Evolutionary conservation across 2,888 invertebrate genomes (phyloP), one percentile per base, ranked within the genome.

Genomic region (Gisinianus flammeolus): DNA sequence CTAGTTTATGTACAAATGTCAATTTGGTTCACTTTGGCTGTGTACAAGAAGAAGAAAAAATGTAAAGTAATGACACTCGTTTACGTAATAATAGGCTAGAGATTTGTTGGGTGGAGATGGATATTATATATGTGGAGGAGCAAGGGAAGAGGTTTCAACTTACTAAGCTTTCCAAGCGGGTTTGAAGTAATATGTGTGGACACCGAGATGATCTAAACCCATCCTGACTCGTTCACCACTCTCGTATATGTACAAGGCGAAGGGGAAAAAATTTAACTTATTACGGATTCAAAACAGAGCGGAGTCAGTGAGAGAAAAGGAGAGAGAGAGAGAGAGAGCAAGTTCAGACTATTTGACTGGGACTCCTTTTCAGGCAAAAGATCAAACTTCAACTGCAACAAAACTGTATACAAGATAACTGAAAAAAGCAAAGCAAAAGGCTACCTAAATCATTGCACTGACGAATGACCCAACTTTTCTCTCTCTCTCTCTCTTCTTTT

Each of bases 151-250:
- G n/a, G n/a, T n/a, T n/a, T 71, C 6, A 26, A 24, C 79, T 81
- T 79, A 82, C 82, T 79, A 82, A 12, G 79, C 19, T 22, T 67
- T 71, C n/a, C 68, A 74, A n/a, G 81, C 81, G 56, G 75, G 74
- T 33, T 72, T 67, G 12, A 83, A 56, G 62, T 80, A 78, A 26
- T 80, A 72, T 2, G 82, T 83, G 73, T 82, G 83, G 26, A 73
- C 74, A n/a, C 83, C 83, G 24, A 81, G 66, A 44, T 83, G 81
- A 71, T 82, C 83, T 70, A 76, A 56, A 24, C 68, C 58, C 76
- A 76, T 76, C 19, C 26, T 74, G 19, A 24, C 12, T 54, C 24
- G 19, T 54, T 24, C 24, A 24, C 26, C 2, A 24, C 22, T 19
- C 6, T 22, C 22, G 24, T 31, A 16, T 30, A 16, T 19, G 66